Conservation (phyloP, 2,113 vertebrate genomes). For the Lophochroa leadbeateri region DNA sequence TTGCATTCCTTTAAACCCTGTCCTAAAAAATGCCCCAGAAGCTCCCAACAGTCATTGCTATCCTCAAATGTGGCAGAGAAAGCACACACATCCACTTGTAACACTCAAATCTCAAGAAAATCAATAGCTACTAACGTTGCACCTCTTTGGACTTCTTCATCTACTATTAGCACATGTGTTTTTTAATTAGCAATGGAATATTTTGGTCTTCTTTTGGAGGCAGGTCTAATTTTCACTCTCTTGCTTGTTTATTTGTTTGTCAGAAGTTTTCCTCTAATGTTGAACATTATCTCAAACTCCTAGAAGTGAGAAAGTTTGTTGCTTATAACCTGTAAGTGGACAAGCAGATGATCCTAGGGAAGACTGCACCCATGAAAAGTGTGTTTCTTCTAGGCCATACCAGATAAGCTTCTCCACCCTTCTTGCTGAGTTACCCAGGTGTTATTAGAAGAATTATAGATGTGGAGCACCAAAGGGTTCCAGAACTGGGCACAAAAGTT, state of each 20-base stretch:
- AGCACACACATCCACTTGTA: neutral
- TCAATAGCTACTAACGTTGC: neutral
- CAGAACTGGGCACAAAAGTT: neutral
- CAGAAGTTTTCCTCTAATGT: neutral
- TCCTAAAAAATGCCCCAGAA: neutral
- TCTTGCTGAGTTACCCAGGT: neutral
- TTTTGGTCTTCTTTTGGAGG: slow-evolving; percentile 10
- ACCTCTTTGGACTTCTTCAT: neutral
- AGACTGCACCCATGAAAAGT: neutral
- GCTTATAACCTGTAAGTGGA: neutral
- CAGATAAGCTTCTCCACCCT: neutral
- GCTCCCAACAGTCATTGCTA: neutral
- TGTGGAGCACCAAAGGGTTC: neutral
- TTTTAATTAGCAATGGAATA: neutral
- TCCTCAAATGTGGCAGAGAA: neutral
- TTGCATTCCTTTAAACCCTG: neutral
- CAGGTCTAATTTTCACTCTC: slow-evolving; percentile 32
- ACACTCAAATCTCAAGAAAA: neutral
- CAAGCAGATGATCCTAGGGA: neutral
- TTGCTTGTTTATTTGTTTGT: neutral
- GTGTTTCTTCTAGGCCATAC: neutral
- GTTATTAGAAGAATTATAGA: neutral
- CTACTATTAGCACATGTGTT: neutral
- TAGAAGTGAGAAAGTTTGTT: neutral
- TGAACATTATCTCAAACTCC: slow-evolving; percentile 6